A percentile compares a stretch with the other conserved stretches of the same genome.
phyloP scores from a whole-genome alignment of 1,140 invertebrate species.

The Drosophila santomea region DNA sequence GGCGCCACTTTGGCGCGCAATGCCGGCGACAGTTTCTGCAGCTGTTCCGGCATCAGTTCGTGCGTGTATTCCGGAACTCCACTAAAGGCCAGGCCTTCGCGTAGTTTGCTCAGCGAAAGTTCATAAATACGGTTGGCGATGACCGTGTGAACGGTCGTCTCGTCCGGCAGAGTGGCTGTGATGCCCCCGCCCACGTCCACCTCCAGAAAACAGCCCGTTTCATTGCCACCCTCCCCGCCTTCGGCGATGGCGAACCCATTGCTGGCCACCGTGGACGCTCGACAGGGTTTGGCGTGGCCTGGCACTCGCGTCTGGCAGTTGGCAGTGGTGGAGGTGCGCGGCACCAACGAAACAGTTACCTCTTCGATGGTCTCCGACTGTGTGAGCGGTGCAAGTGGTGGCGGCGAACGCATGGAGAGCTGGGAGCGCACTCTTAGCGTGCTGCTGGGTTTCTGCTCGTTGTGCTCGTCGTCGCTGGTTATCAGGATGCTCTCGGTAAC shows the following conservation, averaged over 20 bases:
- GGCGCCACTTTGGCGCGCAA: slow-evolving; percentile 70
- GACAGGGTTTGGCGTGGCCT: slow-evolving; percentile 14
- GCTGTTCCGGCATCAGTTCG: slow-evolving; percentile 59
- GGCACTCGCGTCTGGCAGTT: slow-evolving; percentile 43
- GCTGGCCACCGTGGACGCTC: slow-evolving; percentile 9
- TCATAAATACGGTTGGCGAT: slow-evolving; percentile 83
- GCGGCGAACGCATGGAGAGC: slow-evolving; percentile 51
- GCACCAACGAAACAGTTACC: slow-evolving; percentile 77
- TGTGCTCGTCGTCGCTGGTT: slow-evolving; percentile 71
- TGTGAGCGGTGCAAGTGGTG: slow-evolving; percentile 62
- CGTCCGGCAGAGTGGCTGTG: slow-evolving; percentile 67
- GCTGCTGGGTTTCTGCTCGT: slow-evolving; percentile 23
- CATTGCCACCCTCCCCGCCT: not conserved
- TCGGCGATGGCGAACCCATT: slow-evolving; percentile 3
- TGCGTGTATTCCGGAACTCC: slow-evolving; percentile 72
- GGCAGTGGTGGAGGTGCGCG: slow-evolving; percentile 69
- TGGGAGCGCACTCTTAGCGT: not conserved
- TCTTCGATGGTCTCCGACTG: slow-evolving; percentile 66
- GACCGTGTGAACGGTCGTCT: slow-evolving; percentile 81
- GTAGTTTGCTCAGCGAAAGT: slow-evolving; percentile 73
- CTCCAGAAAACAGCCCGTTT: slow-evolving; percentile 33
- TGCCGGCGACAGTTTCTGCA: slow-evolving; percentile 68
- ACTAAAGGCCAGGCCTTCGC: slow-evolving; percentile 77
- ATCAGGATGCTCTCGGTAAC: slow-evolving; percentile 70
- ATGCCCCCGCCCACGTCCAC: slow-evolving; percentile 57